These are phyloP conservation scores for Chrysaora quinquecirrha DNA, from an alignment of 30 jellyfish, hydroid and myxozoan species.

Conservation along the genomic window DNA sequence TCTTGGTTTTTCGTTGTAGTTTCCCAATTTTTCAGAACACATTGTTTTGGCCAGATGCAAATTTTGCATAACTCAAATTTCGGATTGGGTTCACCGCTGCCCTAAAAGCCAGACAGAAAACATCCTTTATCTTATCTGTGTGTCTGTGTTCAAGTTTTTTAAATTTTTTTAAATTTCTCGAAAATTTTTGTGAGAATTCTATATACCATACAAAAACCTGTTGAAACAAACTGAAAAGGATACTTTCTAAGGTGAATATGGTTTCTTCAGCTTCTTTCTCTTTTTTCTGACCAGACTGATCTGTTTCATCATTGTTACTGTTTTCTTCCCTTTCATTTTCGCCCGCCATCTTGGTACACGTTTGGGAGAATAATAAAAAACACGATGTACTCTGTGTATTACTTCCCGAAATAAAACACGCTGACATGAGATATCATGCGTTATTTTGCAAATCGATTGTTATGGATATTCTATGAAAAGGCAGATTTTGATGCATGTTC, in stretches of 20 bases:
- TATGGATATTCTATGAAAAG: too few relatives aligned
- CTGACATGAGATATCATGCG: too few relatives aligned
- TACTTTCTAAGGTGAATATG: slow-evolving; percentile 66
- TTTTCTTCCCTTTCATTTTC: slow-evolving; percentile 5
- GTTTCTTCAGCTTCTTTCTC: slow-evolving; percentile 31
- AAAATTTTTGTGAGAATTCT: not conserved
- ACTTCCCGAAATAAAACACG: too few relatives aligned
- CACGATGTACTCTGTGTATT: too few relatives aligned
- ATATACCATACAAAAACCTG: too few relatives aligned
- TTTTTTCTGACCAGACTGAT: not conserved
- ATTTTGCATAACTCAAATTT: not conserved
- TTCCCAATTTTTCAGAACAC: too few relatives aligned
- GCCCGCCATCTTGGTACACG: slow-evolving; percentile 70
- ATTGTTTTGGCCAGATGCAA: too few relatives aligned
- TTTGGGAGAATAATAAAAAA: slow-evolving; percentile 1
- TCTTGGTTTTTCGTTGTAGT: too few relatives aligned
- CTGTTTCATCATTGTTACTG: slow-evolving; percentile 4
- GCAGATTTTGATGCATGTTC: too few relatives aligned
- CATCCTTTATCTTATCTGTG: not conserved
- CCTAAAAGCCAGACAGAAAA: not conserved
- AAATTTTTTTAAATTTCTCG: not conserved
- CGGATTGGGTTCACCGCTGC: not conserved
- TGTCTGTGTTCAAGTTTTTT: not conserved
- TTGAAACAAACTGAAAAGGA: too few relatives aligned
- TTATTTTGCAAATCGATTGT: too few relatives aligned